Evolutionary conservation across 2,888 invertebrate species (phyloP), one percentile per base, ranked within the genome.

Genomic region (Drosophila leonis): DNA sequence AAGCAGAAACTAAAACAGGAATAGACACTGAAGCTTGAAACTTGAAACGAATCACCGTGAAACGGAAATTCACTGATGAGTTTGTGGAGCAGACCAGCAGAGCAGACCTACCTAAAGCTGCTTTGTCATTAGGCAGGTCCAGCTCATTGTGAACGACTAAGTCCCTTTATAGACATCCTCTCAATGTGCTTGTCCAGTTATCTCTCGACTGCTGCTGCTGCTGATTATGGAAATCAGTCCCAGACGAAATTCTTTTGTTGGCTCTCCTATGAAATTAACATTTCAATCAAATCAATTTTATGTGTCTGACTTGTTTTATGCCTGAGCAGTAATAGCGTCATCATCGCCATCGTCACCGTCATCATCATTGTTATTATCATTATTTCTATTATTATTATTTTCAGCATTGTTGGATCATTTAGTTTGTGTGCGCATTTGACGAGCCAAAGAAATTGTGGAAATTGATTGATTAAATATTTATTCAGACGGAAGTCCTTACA

Each of bases 251-350:
- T 72, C 57, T 61, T 69, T 71, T 67, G 66, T 73, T 42, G 70
- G 70, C 48, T 57, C 55, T 61, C 31, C 62, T 51, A 54, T 62
- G 56, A 86, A 83, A 86, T 86, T 86, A 90, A 90, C 90, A 86
- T 90, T 86, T 90, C 90, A 86, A 86, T 86, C 90, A 86, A 86
- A 88, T 86, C 87, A 80, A 80, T 83, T 90, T 87, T 51, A 84
- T 89, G 73, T 84, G 80, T 87, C 88, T 84, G 82, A 76, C 83
- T 90, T 89, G 88, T 82, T 80, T 82, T 78, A 80, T 82, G 78
- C 82, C 76, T 61, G 62, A 73, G 64, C 72, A 73, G 72, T 56
- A 72, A 61, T 61, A 29, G 29, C 59, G 65, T 77, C 73, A 72
- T 75, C 51, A 48, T 65, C 59, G 56, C 66, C 46, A 49, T 24